These are phyloP conservation scores for Antheraea mylitta DNA, from an alignment of 1,140 invertebrate genomes.

Conservation along the genomic window DNA sequence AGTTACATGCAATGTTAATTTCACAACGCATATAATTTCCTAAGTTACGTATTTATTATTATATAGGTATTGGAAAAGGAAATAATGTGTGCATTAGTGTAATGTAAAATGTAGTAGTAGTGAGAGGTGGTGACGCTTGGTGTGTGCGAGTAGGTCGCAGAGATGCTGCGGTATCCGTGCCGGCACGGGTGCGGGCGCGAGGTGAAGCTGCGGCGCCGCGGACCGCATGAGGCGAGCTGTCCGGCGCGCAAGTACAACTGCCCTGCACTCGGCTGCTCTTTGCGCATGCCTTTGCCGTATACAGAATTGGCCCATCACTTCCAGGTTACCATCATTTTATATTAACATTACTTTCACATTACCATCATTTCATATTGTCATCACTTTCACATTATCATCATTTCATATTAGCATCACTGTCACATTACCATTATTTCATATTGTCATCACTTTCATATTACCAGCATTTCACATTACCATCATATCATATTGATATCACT, in stretches of 20 bases:
- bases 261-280: constrained; percentile 44
- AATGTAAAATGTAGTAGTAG: too few relatives aligned
- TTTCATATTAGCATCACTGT: constrained; percentile 26
- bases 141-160: constrained; percentile 49
- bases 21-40: too few relatives aligned
- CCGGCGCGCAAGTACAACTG: constrained; percentile 52
- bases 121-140: too few relatives aligned
- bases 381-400: too few relatives aligned
- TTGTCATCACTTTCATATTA: background rate
- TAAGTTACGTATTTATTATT: too few relatives aligned
- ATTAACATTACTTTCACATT: too few relatives aligned
- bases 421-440: constrained; percentile 31
- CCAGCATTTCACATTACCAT: too few relatives aligned
- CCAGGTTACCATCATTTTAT: constrained; percentile 33
- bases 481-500: too few relatives aligned
- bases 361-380: too few relatives aligned
- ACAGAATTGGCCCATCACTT: constrained; percentile 37
- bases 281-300: constrained; percentile 31
- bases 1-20: too few relatives aligned
- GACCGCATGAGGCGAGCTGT: constrained; percentile 61
- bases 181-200: constrained; percentile 65
- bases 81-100: too few relatives aligned
- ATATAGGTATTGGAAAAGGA: too few relatives aligned
- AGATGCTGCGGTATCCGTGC: constrained; percentile 70
- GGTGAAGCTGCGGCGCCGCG: constrained; percentile 49